phyloP scores from a whole-genome alignment of 1,140 invertebrate genomes.

The Drosophila albomicans region DNA sequence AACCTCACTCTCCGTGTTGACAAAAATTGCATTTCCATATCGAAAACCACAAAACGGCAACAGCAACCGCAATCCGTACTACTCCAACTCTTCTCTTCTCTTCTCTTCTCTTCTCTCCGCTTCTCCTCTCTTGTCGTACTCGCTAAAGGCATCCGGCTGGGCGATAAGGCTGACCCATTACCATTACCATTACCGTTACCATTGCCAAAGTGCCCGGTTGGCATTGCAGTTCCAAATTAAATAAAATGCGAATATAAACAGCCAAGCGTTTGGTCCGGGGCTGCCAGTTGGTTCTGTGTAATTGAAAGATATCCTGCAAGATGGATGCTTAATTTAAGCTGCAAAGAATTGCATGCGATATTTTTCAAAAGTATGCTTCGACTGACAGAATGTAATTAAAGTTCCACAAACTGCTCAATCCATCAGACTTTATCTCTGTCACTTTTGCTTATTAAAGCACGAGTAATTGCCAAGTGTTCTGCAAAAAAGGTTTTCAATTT shows the following conservation, averaged over 20 bases:
- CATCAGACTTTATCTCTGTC: too few relatives aligned
- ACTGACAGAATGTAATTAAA: not conserved
- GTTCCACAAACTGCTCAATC: too few relatives aligned
- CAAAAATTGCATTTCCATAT: conserved; percentile 33
- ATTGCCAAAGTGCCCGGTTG: conserved; percentile 19
- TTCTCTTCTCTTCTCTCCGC: too few relatives aligned
- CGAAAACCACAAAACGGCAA: conserved; percentile 13
- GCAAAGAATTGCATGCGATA: not conserved
- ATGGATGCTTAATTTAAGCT: not conserved
- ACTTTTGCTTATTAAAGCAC: too few relatives aligned
- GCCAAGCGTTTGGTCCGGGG: not conserved
- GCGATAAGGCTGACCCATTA: conserved; percentile 27
- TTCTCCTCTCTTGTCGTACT: too few relatives aligned
- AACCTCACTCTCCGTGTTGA: conserved; percentile 16
- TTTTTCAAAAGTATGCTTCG: not conserved
- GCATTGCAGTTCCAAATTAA: conserved; percentile 22
- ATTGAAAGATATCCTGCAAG: conserved; percentile 16
- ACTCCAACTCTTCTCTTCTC: too few relatives aligned
- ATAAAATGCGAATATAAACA: conserved; percentile 27
- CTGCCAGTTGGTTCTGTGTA: not conserved
- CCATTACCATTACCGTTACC: conserved; percentile 36
- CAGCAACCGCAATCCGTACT: not conserved
- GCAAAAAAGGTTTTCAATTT: too few relatives aligned
- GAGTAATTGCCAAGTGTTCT: too few relatives aligned
- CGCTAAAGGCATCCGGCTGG: not conserved